phyloP scores from a whole-genome alignment of 2,888 invertebrate genomes.

The Diabrotica balteata region DNA sequence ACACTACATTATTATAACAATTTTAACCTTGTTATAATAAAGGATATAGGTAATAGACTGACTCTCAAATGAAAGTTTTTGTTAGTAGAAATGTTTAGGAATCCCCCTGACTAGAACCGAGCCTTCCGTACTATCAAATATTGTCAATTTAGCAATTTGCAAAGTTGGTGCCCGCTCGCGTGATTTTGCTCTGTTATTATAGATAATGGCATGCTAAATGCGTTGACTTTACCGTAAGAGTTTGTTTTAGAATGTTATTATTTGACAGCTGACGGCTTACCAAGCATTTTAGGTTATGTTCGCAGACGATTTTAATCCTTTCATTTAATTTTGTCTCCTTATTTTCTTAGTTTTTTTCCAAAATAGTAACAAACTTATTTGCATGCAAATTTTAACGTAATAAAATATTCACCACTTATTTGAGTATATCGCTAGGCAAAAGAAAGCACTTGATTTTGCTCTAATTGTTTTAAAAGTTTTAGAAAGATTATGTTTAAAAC shows the following conservation, averaged over 20 bases:
- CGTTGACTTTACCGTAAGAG: constrained; percentile 58
- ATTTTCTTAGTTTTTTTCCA: no score
- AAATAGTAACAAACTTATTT: no score
- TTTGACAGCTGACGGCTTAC: constrained; percentile 57
- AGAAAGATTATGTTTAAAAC: no score
- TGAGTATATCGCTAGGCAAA: no score
- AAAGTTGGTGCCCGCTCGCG: constrained; percentile 53
- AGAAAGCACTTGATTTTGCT: no score
- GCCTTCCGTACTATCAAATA: constrained; percentile 54
- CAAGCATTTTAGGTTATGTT: constrained; percentile 44
- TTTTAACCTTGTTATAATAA: no score
- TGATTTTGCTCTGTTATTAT: constrained; percentile 59
- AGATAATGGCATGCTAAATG: constrained; percentile 60
- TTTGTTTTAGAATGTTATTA: constrained; percentile 56
- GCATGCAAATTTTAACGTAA: no score
- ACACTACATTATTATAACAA: no score
- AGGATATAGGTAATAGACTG: no score
- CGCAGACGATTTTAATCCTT: constrained; percentile 31
- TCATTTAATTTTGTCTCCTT: not conserved
- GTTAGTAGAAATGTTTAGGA: no score
- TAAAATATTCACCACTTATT: no score
- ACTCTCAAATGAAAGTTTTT: not conserved
- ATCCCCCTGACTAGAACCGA: not conserved
- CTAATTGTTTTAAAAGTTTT: no score
- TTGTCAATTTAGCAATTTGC: constrained; percentile 62